These are phyloP conservation scores for Chaitophorus viminalis DNA, from an alignment of 2,888 invertebrate genomes.

Conservation along the genomic window DNA sequence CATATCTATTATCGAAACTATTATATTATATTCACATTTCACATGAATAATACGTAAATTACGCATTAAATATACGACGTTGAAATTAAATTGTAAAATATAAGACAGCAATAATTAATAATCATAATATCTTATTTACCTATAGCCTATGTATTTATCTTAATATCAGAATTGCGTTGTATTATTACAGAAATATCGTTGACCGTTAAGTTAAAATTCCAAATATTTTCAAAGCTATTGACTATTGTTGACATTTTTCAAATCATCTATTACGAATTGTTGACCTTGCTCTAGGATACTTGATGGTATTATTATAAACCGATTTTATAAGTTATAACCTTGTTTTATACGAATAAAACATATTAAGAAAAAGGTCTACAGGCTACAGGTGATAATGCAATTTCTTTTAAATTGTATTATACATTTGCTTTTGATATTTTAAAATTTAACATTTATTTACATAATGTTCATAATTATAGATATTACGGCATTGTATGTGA, in stretches of 20 bases:
- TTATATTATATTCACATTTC: neutral
- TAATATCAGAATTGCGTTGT: neutral
- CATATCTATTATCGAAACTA: neutral
- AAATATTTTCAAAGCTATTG: neutral
- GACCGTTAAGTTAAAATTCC: neutral
- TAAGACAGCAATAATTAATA: neutral
- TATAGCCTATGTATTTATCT: slow-evolving; percentile 12
- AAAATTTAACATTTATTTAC: neutral
- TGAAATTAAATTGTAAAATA: neutral
- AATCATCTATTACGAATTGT: slow-evolving; percentile 24
- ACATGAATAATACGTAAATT: neutral
- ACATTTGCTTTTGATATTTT: neutral
- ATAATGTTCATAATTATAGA: neutral
- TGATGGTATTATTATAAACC: neutral
- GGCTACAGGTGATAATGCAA: neutral
- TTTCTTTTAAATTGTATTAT: neutral
- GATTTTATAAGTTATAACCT: slow-evolving; percentile 18
- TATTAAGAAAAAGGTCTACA: neutral
- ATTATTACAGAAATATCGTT: neutral
- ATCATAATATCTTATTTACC: neutral
- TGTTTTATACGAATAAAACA: slow-evolving; percentile 17
- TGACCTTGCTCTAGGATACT: slow-evolving; percentile 28
- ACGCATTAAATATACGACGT: neutral
- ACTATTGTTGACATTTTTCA: slow-evolving; percentile 30
- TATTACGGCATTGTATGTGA: neutral